A percentile compares a stretch with the other conserved stretches of the same genome.
phyloP scores from a whole-genome alignment of 2,113 vertebrate species.

The Catharus minimus region DNA sequence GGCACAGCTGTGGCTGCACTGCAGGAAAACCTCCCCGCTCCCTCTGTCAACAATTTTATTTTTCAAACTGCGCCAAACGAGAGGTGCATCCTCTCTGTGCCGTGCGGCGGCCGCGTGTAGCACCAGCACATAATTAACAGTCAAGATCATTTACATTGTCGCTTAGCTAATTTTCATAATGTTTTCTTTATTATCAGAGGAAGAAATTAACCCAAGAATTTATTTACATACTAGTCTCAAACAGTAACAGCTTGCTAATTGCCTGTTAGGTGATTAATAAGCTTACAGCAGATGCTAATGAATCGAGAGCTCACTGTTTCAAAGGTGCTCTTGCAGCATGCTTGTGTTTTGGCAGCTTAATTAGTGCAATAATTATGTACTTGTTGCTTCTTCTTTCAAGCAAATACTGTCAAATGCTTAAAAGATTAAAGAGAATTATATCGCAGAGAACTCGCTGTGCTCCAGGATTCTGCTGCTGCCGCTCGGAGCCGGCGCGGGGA shows the following conservation, averaged over 20 bases:
- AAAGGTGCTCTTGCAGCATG: slow-evolving; percentile 93
- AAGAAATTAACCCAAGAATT: slow-evolving; percentile 99
- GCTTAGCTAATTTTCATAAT: slow-evolving; percentile 99
- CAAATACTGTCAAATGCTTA: slow-evolving; percentile 96
- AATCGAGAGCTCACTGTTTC: slow-evolving; percentile 92
- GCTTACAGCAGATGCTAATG: slow-evolving; percentile 99
- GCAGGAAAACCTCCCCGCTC: slow-evolving; percentile 20
- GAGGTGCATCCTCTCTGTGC: slow-evolving; percentile 67
- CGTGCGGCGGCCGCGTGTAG: slow-evolving; percentile 76
- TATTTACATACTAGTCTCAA: slow-evolving; percentile 99
- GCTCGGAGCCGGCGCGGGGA: slow-evolving; percentile 4
- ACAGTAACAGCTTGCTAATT: slow-evolving; percentile 99
- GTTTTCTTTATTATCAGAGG: slow-evolving; percentile 99
- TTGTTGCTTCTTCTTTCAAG: slow-evolving; percentile 96
- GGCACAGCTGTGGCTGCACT: slow-evolving; percentile 45
- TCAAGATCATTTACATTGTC: slow-evolving; percentile 98
- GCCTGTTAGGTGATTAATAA: slow-evolving; percentile 99
- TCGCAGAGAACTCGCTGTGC: slow-evolving; percentile 77
- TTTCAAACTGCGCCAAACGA: slow-evolving; percentile 58
- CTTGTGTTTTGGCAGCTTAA: slow-evolving; percentile 94
- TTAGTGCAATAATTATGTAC: slow-evolving; percentile 97
- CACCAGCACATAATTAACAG: slow-evolving; percentile 88
- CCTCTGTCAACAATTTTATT: slow-evolving; percentile 77
- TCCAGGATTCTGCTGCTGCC: slow-evolving; percentile 65
- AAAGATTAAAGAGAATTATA: slow-evolving; percentile 91